Percentiles rank a stretch among this genome's conserved stretches.
phyloP scores from a whole-genome alignment of 2,113 vertebrate genomes.

The Trichomycterus rosablanca region DNA sequence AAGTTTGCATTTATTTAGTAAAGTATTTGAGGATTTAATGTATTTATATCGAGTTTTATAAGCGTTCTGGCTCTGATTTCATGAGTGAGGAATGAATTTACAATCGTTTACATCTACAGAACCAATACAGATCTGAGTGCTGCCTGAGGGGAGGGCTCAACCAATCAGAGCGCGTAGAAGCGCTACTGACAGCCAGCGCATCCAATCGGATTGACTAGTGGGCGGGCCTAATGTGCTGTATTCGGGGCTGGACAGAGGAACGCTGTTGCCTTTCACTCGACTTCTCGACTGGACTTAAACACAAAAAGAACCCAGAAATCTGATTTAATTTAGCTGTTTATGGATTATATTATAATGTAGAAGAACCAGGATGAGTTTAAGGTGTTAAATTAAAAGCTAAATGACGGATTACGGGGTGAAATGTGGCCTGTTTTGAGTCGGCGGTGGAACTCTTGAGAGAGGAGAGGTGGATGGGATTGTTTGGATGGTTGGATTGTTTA shows the following conservation, averaged over 20 bases:
- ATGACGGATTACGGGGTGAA: not conserved
- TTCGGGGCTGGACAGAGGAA: slow-evolving; percentile 55
- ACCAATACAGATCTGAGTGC: slow-evolving; percentile 39
- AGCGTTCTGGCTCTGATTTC: too few relatives aligned
- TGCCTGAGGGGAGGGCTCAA: not conserved
- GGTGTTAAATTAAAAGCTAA: not conserved
- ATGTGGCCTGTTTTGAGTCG: not conserved
- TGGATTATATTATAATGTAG: not conserved
- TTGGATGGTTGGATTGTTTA: not conserved
- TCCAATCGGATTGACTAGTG: slow-evolving; percentile 51
- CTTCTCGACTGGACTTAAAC: slow-evolving; percentile 36
- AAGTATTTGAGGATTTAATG: too few relatives aligned
- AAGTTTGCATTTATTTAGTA: too few relatives aligned
- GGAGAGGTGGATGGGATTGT: slow-evolving; percentile 8
- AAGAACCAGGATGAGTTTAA: not conserved
- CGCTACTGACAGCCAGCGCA: slow-evolving; percentile 22
- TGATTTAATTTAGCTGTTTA: not conserved
- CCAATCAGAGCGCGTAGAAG: slow-evolving; percentile 53
- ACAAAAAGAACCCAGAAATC: too few relatives aligned
- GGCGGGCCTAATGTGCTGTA: slow-evolving; percentile 42
- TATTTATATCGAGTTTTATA: too few relatives aligned
- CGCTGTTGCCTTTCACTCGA: slow-evolving; percentile 53
- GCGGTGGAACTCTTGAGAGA: not conserved
- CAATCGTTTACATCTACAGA: not conserved
- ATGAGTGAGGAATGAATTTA: not conserved